Evolutionary conservation across 2,888 invertebrate genomes (phyloP).

Genomic region (Stenodema calcarata): DNA sequence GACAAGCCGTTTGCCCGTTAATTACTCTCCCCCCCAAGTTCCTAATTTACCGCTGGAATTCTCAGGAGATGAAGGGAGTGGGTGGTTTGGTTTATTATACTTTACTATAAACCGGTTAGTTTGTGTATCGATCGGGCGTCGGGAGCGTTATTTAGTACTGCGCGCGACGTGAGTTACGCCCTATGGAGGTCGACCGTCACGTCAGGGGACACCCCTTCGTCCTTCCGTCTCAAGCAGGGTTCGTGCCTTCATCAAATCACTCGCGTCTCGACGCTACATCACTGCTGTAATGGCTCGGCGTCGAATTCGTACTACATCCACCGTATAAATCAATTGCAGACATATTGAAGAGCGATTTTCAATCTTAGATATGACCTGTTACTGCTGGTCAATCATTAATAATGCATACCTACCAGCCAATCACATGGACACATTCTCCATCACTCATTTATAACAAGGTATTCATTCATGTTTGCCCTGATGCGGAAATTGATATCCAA

Average conservation of each 20-base stretch:
- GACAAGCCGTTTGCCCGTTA: neutral
- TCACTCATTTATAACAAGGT: too few relatives aligned
- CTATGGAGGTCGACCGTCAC: neutral
- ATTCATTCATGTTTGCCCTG: too few relatives aligned
- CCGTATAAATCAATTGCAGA: neutral
- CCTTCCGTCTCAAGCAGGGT: neutral
- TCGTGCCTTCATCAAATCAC: slow-evolving; percentile 8
- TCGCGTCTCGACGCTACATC: neutral
- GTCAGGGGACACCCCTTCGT: neutral
- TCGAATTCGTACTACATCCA: neutral
- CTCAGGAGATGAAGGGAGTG: neutral
- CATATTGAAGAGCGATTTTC: too few relatives aligned
- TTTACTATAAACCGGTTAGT: neutral
- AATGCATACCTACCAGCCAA: too few relatives aligned
- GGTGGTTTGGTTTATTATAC: neutral
- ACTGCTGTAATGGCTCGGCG: neutral
- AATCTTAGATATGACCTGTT: too few relatives aligned
- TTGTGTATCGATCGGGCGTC: neutral
- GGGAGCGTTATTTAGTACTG: slow-evolving; percentile 8
- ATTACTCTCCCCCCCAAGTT: neutral
- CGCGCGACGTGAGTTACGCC: neutral
- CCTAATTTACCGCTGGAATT: neutral
- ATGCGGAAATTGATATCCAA: too few relatives aligned
- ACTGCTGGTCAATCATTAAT: too few relatives aligned
- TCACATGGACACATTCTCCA: too few relatives aligned